Evolutionary conservation across 2,113 vertebrate genomes (phyloP).

Genomic region (Protobothrops mucrosquamatus): DNA sequence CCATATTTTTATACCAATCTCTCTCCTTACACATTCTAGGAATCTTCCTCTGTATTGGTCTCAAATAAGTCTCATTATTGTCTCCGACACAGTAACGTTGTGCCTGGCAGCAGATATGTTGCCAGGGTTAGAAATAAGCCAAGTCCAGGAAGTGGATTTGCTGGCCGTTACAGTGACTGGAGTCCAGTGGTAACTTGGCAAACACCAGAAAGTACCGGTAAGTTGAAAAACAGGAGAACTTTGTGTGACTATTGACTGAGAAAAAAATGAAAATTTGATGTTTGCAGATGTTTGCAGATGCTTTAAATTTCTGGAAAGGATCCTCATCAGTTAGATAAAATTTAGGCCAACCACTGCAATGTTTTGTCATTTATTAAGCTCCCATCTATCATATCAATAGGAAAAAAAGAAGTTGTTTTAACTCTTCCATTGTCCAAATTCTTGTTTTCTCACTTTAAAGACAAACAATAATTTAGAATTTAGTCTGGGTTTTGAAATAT

Average conservation of each 20-base stretch:
- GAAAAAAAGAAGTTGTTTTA: no score
- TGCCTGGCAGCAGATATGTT: conserved; percentile 56
- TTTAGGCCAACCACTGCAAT: background rate
- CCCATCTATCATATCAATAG: no score
- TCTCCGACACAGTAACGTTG: conserved; percentile 25
- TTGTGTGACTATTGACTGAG: background rate
- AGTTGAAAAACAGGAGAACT: fast-evolving
- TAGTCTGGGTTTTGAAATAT: no score
- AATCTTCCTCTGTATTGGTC: conserved; percentile 24
- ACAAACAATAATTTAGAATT: no score
- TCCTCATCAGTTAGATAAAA: background rate
- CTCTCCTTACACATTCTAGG: conserved; percentile 36
- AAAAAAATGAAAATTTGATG: background rate
- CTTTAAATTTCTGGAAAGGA: background rate
- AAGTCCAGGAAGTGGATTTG: background rate
- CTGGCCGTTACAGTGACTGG: conserved; percentile 61
- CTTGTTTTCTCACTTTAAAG: no score
- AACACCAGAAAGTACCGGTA: conserved; percentile 68
- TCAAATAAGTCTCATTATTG: background rate
- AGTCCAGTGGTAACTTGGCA: conserved; percentile 55
- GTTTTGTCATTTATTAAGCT: background rate
- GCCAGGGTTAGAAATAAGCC: conserved; percentile 64
- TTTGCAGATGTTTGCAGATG: no score
- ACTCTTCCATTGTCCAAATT: no score
- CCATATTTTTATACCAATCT: background rate